phyloP scores from a whole-genome alignment of 2,888 invertebrate genomes.

The Amblyteles armatorius region DNA sequence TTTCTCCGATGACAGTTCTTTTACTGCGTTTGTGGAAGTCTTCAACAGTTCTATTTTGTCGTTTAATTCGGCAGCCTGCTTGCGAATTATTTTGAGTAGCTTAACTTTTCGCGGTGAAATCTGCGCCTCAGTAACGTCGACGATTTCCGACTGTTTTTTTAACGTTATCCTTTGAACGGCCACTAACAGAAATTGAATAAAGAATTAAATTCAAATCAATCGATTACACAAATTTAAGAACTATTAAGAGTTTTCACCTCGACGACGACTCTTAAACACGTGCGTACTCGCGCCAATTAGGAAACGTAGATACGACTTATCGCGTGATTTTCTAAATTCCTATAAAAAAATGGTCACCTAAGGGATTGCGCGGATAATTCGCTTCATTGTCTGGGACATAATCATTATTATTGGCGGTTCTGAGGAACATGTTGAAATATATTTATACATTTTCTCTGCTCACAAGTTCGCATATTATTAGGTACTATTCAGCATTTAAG shows the following conservation, averaged over 20 bases:
- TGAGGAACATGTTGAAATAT: not conserved
- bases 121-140: too few species aligned
- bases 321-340: not conserved
- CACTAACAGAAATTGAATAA: not conserved
- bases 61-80: not conserved
- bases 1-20: constrained; percentile 12
- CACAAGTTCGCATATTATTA: not conserved
- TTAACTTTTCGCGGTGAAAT: not conserved
- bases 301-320: not conserved
- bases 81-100: constrained; percentile 8
- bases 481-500: not conserved
- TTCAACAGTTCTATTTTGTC: not conserved
- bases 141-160: too few species aligned
- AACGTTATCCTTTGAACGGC: too few species aligned
- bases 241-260: not conserved
- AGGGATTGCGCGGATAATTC: not conserved
- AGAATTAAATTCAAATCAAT: not conserved
- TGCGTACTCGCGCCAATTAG: not conserved
- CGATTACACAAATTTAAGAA: not conserved
- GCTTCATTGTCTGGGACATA: not conserved
- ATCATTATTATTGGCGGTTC: not conserved
- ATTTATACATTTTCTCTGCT: not conserved
- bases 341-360: constrained; percentile 9
- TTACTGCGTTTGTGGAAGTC: not conserved
- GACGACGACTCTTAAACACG: not conserved